Conservation (phyloP, 2,888 invertebrate genomes). For the Gandaritis pyraliata region DNA sequence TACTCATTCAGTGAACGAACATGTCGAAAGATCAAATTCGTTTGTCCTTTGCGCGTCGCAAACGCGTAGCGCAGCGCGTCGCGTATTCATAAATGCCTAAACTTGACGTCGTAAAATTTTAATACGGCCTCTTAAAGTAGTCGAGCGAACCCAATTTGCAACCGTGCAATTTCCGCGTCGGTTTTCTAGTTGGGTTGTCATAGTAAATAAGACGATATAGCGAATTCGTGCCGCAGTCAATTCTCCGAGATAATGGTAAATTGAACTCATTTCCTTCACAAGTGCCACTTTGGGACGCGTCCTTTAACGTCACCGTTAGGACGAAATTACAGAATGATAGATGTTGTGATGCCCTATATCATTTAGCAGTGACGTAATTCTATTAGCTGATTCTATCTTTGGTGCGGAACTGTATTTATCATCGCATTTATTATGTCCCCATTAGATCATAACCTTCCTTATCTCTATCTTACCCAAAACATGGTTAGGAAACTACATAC, state of each 20-base stretch:
- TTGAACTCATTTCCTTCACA: conserved; percentile 75
- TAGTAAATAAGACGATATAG: conserved; percentile 62
- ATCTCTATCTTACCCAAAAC: too few relatives aligned
- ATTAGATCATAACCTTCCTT: too few relatives aligned
- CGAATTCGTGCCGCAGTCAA: conserved; percentile 60
- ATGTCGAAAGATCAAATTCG: too few relatives aligned
- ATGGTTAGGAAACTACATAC: too few relatives aligned
- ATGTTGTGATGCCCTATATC: conserved; percentile 50
- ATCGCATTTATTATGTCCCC: too few relatives aligned
- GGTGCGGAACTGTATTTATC: conserved; percentile 1
- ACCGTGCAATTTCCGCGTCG: conserved; percentile 60
- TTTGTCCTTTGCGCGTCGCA: too few relatives aligned
- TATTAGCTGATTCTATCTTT: conserved; percentile 45
- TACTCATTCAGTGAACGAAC: too few relatives aligned
- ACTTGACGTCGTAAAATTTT: too few relatives aligned
- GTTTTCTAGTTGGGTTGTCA: conserved; percentile 64
- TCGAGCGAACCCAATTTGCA: conserved; percentile 56
- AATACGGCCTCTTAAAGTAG: too few relatives aligned
- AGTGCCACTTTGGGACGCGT: conserved; percentile 56
- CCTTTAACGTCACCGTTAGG: conserved; percentile 63
- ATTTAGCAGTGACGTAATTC: conserved; percentile 49
- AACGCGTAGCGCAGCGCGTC: too few relatives aligned
- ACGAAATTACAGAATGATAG: conserved; percentile 61
- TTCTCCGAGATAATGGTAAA: conserved; percentile 74
- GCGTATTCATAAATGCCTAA: too few relatives aligned